Base-by-base conservation (phyloP, 2,113 vertebrate species). In the human region DNA sequence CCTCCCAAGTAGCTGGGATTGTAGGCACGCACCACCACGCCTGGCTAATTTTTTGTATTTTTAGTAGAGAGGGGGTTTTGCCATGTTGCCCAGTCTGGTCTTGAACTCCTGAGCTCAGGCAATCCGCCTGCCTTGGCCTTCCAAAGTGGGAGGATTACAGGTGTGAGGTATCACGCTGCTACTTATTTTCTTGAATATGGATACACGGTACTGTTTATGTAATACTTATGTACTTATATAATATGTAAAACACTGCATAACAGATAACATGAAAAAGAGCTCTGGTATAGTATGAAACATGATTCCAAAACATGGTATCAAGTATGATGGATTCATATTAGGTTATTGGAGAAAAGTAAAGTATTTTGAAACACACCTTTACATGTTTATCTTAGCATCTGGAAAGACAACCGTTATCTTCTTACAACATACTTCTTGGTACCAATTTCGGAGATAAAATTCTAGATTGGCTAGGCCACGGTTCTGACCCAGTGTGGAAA, bases 231-330 rank as follows among this genome's bases (percentile, higher is more conserved):
- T 94, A 52, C n/a, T 76, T 96, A 50, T 27, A 45, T 81, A 59
- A 32, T 86, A 82, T 78, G 13, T 93, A 90, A 88, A 79, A 89
- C 90, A 32, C 76, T 92, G 70, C 88, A 52, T 90, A 95, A 86
- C 18, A 95, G 35, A n/a, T 50, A 89, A 35, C 61, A 70, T 84
- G 48, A 75, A 66, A 85, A 97, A 94, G 86, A 64, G 8, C 45
- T 89, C 64, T 96, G 59, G 59, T 25, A 78, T 50, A 85, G 22
- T 81, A 78, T 64, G 32, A 94, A 96, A 48, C 43, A 80, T 95
- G n/a, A 95, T 92, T 95, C 80, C 35, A 85, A 95, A 93, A 92
- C 50, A 66, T 88, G 10, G 45, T 96, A 97, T 97, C 14, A 94
- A 93, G 38, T 75, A 57, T 97, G 27, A 81, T 93, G n/a, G 43